These are phyloP conservation scores for Netelia melanura DNA, from an alignment of 2,888 invertebrate species.

Conservation along the genomic window DNA sequence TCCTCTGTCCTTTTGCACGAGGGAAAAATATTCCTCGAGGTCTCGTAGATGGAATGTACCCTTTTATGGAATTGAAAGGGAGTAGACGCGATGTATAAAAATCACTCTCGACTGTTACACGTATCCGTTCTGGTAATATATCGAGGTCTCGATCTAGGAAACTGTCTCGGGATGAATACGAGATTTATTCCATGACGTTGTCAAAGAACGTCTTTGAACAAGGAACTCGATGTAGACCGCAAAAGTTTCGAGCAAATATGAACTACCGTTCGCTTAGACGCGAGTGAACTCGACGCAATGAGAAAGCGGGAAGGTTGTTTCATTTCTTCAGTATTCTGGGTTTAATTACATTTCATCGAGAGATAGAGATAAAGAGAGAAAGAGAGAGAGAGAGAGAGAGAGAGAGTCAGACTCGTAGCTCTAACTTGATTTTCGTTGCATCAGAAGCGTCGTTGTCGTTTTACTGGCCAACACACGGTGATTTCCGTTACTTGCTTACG, in stretches of 20 bases:
- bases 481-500: background rate
- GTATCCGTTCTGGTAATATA: background rate
- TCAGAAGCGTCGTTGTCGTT: conserved; percentile 18
- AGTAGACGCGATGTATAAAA: background rate
- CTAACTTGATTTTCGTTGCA: conserved; percentile 25
- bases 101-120: background rate
- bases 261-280: background rate
- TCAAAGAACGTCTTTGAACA: background rate
- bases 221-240: background rate
- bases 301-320: background rate
- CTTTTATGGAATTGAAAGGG: no score
- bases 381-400: no score
- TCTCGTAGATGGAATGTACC: no score
- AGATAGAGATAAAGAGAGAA: no score
- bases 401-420: conserved; percentile 1
- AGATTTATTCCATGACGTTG: background rate
- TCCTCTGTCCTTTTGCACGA: no score
- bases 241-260: background rate
- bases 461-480: background rate
- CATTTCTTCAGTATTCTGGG: background rate
- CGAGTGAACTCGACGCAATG: background rate
- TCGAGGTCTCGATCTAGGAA: background rate
- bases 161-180: background rate
- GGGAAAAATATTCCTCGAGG: no score
- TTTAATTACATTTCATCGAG: background rate